phyloP scores from a whole-genome alignment of 1,140 invertebrate genomes.

The Microplitis demolitor region DNA sequence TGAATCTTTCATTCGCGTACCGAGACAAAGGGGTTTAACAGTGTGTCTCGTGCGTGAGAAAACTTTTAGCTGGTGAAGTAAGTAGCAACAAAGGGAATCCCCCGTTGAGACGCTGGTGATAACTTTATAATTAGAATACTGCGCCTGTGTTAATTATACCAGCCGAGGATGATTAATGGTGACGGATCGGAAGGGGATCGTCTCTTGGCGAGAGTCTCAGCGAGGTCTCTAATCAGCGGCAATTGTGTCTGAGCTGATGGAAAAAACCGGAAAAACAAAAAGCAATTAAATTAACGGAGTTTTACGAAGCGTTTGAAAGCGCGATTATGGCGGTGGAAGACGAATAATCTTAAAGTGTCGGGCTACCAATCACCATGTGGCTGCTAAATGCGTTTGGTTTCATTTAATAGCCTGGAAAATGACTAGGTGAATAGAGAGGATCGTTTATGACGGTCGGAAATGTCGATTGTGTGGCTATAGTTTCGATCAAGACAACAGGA shows the following conservation, averaged over 20 bases:
- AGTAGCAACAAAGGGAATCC: slow-evolving; percentile 15
- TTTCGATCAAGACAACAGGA: neutral
- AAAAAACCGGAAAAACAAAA: neutral
- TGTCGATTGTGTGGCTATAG: slow-evolving; percentile 27
- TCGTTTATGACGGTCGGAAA: slow-evolving; percentile 35
- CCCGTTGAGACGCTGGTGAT: slow-evolving; percentile 33
- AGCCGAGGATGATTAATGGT: slow-evolving; percentile 40
- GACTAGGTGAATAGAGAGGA: slow-evolving; percentile 3
- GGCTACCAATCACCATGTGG: neutral
- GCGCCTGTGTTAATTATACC: slow-evolving; percentile 42
- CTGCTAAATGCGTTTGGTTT: no score
- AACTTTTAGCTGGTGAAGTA: neutral
- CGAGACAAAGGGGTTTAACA: slow-evolving; percentile 14
- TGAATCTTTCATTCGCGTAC: neutral
- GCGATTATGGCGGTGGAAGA: neutral
- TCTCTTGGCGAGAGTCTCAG: slow-evolving; percentile 1
- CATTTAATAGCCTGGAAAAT: no score
- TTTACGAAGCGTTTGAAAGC: neutral
- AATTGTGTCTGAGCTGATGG: neutral
- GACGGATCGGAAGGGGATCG: slow-evolving; percentile 27
- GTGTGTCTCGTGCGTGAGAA: slow-evolving; percentile 16
- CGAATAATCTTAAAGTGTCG: neutral
- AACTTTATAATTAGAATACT: slow-evolving; percentile 45
- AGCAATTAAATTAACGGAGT: neutral
- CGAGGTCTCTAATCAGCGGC: slow-evolving; percentile 13